Base-by-base conservation (phyloP, 1,140 invertebrate species). In the Hylyphantes graminicola region DNA sequence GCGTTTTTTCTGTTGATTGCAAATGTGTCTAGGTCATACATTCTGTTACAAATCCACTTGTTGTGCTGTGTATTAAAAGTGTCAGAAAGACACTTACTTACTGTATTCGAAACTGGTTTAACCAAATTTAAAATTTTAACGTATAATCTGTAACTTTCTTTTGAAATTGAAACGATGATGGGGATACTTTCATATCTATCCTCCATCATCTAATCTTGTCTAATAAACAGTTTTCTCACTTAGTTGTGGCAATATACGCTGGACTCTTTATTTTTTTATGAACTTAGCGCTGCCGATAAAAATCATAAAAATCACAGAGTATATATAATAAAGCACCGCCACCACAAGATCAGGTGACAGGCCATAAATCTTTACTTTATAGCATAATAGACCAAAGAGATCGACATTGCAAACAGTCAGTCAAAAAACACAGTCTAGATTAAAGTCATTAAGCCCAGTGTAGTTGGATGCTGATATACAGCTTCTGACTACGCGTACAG, bases 321-420 rank as follows among this genome's bases (percentile, higher is more conserved):
- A 21, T n/a, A 57, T 83, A 83, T 83, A 35, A 35, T 74, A 83
- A 75, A 21, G 17, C 19, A 55, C 80, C 70, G 57, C 72, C 80
- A 83, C 80, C 80, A 83, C 64, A 74, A 50, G 64, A 81, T 35
- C 35, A 72, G 59, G 8, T 83, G 80, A 64, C 80, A 83, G 63
- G 65, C 48, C 17, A 65, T 83, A 83, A 83, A 83, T 83, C 80
- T 55, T 11, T 15, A 83, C 72, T 83, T 83, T 83, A 83, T 83
- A 75, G 80, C 70, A 83, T 74, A 74, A 83, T 83, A 83, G 80
- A 72, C 80, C 51, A 50, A 51, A 57, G 19, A 81, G 68, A 81
- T 81, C 57, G 68, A 48, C 17, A 73, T 57, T 13, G 59, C 72
- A 83, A 83, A 83, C 80, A 83, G 15, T 63, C 51, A 83, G 70